Evolutionary conservation across 2,888 invertebrate genomes (phyloP).

Genomic region (Glaucopsyche alexis): DNA sequence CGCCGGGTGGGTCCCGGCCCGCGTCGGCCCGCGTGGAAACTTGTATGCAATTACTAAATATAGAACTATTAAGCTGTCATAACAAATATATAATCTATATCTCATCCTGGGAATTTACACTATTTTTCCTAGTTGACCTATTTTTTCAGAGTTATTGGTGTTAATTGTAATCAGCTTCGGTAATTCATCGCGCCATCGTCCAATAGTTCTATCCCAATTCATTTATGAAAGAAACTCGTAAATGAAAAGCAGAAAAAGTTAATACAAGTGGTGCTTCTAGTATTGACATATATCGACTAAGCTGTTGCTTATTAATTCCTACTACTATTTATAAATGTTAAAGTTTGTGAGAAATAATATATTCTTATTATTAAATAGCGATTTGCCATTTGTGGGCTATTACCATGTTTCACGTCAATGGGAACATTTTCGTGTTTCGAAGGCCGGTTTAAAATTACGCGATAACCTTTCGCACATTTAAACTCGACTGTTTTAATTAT

Average conservation of each 20-base stretch:
- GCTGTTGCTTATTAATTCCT: background rate
- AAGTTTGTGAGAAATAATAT: too few relatives aligned
- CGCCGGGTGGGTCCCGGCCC: slow-evolving; percentile 63
- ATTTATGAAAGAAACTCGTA: too few relatives aligned
- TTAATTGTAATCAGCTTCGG: background rate
- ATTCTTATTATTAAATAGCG: too few relatives aligned
- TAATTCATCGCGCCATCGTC: background rate
- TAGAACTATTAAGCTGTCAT: slow-evolving; percentile 50
- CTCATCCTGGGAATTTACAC: background rate
- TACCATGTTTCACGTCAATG: background rate
- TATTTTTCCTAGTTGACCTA: slow-evolving; percentile 5
- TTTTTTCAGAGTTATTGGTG: background rate
- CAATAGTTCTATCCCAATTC: too few relatives aligned
- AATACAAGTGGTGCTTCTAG: background rate
- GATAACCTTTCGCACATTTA: background rate
- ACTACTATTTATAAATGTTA: too few relatives aligned
- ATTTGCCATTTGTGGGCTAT: too few relatives aligned
- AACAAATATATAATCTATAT: slow-evolving; percentile 29
- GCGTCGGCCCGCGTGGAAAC: slow-evolving; percentile 52
- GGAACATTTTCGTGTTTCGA: background rate
- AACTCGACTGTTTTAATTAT: background rate
- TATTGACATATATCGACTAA: background rate
- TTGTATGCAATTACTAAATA: slow-evolving; percentile 65
- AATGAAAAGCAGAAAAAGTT: background rate
- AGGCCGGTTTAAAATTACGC: slow-evolving; percentile 1